phyloP scores from a whole-genome alignment of 64 coral and sea anemone genomes.

The Montipora cactus region DNA sequence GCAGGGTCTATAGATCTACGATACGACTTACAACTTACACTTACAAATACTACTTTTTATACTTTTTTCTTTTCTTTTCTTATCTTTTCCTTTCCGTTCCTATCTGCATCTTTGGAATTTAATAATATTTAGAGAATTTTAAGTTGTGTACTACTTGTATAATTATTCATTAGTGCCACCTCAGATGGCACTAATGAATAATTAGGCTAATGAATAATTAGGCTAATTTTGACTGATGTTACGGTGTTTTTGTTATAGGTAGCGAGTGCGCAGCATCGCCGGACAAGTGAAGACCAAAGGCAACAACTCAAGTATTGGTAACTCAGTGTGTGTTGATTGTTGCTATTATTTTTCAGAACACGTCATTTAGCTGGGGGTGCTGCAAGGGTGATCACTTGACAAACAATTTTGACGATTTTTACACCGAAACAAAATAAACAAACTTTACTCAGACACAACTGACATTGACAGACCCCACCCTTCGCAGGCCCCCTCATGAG shows the following conservation, averaged over 20 bases:
- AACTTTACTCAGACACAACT: background rate
- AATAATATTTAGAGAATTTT: no score
- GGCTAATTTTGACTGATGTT: background rate
- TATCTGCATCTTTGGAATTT: background rate
- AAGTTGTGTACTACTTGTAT: no score
- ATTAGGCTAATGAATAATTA: no score
- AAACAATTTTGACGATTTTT: background rate
- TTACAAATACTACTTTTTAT: background rate
- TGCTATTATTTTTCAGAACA: background rate
- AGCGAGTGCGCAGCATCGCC: background rate
- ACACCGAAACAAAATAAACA: background rate
- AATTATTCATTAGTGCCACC: no score
- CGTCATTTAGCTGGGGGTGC: background rate
- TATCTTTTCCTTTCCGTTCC: background rate
- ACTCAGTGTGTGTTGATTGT: background rate
- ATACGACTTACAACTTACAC: background rate
- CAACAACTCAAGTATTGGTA: conserved; percentile 11
- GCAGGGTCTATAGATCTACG: no score
- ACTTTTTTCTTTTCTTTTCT: background rate
- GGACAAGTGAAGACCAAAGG: background rate
- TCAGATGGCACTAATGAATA: no score
- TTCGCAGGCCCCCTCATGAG: conserved; percentile 2
- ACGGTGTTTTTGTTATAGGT: background rate
- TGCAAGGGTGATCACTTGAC: conserved; percentile 14
- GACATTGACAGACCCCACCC: background rate